Evolutionary conservation across 2,797 vertebrate genomes (phyloP).

Genomic region (Bucorvus abyssinicus): DNA sequence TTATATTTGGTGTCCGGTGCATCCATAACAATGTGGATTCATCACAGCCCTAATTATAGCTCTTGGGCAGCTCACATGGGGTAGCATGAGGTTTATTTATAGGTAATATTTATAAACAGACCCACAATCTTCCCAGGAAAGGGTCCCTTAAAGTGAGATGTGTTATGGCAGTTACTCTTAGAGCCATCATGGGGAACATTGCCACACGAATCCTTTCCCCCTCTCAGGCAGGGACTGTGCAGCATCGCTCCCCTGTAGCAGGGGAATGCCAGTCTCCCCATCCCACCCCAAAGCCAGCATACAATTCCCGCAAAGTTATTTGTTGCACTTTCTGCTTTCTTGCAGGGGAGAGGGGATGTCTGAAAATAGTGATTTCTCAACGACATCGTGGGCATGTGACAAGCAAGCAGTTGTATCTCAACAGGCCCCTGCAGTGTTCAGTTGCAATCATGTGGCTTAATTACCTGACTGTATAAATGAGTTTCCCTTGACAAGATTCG

Average conservation of each 20-base stretch:
- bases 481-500: constrained; percentile 60
- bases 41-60: constrained; percentile 52
- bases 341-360: background rate
- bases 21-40: constrained; percentile 35
- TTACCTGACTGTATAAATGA: constrained; percentile 68
- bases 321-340: background rate
- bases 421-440: background rate
- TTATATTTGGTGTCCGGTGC: background rate
- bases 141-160: background rate
- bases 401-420: constrained; percentile 25
- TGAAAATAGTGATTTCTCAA: constrained; percentile 14
- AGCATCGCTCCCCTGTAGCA: background rate
- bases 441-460: constrained; percentile 62
- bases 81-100: constrained; percentile 23
- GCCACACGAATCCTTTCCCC: background rate
- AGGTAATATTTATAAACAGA: constrained; percentile 52
- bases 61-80: background rate
- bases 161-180: background rate
- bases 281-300: background rate
- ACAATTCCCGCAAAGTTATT: background rate
- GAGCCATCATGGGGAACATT: background rate
- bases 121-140: background rate
- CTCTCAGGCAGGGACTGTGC: background rate
- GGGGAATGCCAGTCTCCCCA: accelerated
- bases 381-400: background rate